Conservation (phyloP, 2,797 vertebrate species). For the Pangasius sanitwongsei region DNA sequence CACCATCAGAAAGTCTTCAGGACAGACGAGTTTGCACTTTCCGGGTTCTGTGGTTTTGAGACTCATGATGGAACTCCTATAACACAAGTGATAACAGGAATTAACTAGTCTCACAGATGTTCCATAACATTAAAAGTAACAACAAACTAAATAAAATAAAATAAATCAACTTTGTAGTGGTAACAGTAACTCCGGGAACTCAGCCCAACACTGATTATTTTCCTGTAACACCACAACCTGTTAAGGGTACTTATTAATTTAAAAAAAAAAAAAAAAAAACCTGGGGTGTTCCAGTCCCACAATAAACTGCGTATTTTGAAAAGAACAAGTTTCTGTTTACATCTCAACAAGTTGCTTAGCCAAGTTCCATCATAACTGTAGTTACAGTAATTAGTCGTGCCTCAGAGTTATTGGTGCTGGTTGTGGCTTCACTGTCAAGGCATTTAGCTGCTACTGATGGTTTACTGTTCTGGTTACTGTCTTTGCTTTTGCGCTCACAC, state of each 20-base stretch:
- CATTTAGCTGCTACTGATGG: background rate
- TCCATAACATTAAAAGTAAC: background rate
- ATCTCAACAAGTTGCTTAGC: background rate
- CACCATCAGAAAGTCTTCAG: background rate
- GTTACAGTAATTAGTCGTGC: background rate
- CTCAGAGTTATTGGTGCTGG: background rate
- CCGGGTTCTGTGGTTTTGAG: background rate
- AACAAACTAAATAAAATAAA: too few relatives aligned
- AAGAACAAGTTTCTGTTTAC: background rate
- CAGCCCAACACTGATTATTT: background rate
- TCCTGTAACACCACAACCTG: background rate
- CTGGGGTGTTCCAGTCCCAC: background rate
- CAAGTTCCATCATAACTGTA: background rate
- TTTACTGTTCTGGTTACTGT: background rate
- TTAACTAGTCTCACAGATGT: background rate
- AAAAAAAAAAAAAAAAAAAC: background rate
- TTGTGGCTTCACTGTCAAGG: background rate
- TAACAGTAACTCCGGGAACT: background rate
- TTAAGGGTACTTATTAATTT: background rate
- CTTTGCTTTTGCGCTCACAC: background rate
- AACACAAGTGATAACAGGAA: background rate
- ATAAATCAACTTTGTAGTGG: too few relatives aligned
- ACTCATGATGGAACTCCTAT: background rate
- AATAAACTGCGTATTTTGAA: background rate
- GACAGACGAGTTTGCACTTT: too few relatives aligned